Base-by-base conservation (phyloP, 2,888 invertebrate species). In the Calliscelio sp. region DNA sequence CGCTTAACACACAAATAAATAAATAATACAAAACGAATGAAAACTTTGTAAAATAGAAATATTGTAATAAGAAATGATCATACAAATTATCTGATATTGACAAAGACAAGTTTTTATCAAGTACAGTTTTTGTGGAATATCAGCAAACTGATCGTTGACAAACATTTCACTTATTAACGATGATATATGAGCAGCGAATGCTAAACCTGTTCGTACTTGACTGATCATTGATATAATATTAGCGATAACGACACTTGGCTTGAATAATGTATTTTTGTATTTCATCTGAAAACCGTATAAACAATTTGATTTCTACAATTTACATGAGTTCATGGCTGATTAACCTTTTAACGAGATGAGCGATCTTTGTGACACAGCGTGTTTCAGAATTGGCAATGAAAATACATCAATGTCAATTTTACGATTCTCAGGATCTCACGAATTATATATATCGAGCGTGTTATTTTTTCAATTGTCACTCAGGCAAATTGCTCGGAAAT, bases 391-490 rank as follows among this genome's bases (percentile, higher is more conserved):
- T 71, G 82, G 71, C 80, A 82, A 82, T 82, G 70, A 82, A 85
- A 80, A 78, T 61, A 78, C 65, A 85, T 85, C 85, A 85, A 82
- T 80, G 85, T 66, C 77, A 85, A 85, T 85, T 82, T 85, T 75
- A 71, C 81, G 65, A 78, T 74, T 66, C 83, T 78, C 78, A 46
- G 59, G 53, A 59, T 81, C 57, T 38, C 68, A 81, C 61, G 63
- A 51, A 65, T 55, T 38, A 55, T 22, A n/a, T n/a, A 51, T 49
- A 35, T 41, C 59, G 73, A 63, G 63, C 24, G 68, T 70, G 49
- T 70, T 63, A 63, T 70, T 75, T 63, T 81, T 70, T 44, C 59
- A 81, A 81, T 81, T 53, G 70, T 70, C 68, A 53, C 61, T 20
- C 35, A 14, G n/a, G 3, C n/a, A 49, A 80, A 65, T 73, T 71